These are phyloP conservation scores for Meiosimyza platycephala DNA, from an alignment of 2,888 invertebrate species.

Conservation along the genomic window DNA sequence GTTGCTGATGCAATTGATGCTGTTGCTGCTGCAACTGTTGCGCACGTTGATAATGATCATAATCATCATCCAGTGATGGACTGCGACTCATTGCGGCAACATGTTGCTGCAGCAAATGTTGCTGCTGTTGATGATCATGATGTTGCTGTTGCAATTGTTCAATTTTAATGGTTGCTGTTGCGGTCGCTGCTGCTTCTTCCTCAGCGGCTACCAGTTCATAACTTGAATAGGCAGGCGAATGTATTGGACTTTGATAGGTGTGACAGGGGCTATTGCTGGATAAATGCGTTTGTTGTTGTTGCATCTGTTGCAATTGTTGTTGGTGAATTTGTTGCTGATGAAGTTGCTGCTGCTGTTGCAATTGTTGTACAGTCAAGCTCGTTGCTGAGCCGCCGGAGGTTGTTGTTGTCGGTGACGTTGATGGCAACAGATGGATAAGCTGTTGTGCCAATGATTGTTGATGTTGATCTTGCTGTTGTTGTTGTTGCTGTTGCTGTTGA, in stretches of 20 bases:
- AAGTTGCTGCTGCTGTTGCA: slow-evolving; percentile 49
- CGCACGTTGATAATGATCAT: slow-evolving; percentile 51
- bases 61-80: slow-evolving; percentile 64
- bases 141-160: slow-evolving; percentile 53
- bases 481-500: slow-evolving; percentile 42
- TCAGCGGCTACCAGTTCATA: slow-evolving; percentile 43
- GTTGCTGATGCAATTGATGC: slow-evolving; percentile 47
- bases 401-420: slow-evolving; percentile 41
- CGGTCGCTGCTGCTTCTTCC: slow-evolving; percentile 35
- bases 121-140: slow-evolving; percentile 46
- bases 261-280: slow-evolving; percentile 34
- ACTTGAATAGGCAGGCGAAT: slow-evolving; percentile 43
- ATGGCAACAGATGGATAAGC: slow-evolving; percentile 56
- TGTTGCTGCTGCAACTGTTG: slow-evolving; percentile 53
- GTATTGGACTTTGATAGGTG: slow-evolving; percentile 34
- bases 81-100: slow-evolving; percentile 57
- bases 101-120: slow-evolving; percentile 54
- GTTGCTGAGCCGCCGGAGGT: slow-evolving; percentile 32
- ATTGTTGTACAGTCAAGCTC: slow-evolving; percentile 48
- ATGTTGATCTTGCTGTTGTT: slow-evolving; percentile 44
- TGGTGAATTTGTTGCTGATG: slow-evolving; percentile 37
- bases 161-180: slow-evolving; percentile 48
- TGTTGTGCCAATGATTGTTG: slow-evolving; percentile 55
- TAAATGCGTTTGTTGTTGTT: slow-evolving; percentile 43
- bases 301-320: slow-evolving; percentile 38